A percentile compares a stretch with the other conserved stretches of the same genome.
phyloP scores from a whole-genome alignment of 2,113 vertebrate genomes.

The Oreotragus oreotragus region DNA sequence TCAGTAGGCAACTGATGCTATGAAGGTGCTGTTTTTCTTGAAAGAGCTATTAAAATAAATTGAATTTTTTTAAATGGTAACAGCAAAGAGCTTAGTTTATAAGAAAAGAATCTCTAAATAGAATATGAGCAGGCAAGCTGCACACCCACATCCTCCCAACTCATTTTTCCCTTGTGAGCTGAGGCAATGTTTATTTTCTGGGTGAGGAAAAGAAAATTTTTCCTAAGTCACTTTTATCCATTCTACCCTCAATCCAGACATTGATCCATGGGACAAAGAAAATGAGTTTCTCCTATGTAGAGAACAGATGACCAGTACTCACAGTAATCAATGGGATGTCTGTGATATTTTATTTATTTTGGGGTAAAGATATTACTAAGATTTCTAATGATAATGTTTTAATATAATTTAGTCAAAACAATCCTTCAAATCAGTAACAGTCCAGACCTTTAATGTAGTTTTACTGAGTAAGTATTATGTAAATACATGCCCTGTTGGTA shows the following conservation, averaged over 20 bases:
- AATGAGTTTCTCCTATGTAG: neutral
- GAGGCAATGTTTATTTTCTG: neutral
- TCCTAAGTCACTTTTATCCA: neutral
- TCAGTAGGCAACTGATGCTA: neutral
- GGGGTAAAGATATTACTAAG: neutral
- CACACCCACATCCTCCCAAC: neutral
- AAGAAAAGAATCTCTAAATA: constrained; percentile 46
- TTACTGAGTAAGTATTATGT: neutral
- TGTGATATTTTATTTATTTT: neutral
- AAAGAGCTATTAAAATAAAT: constrained; percentile 57
- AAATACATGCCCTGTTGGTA: neutral
- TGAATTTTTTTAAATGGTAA: constrained; percentile 37
- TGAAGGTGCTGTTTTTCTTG: constrained; percentile 67
- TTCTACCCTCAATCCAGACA: neutral
- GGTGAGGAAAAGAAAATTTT: neutral
- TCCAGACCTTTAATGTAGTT: neutral
- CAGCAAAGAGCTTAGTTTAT: constrained; percentile 16
- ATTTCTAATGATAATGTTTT: neutral
- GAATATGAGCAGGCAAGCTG: neutral
- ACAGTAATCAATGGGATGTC: neutral
- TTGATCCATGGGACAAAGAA: neutral
- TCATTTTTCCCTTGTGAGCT: neutral
- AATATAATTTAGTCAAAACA: neutral
- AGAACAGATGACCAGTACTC: neutral
- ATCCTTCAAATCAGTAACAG: neutral